phyloP scores from a whole-genome alignment of 37 sponge, comb jelly and placozoan genomes.

The Hexactinellida sp. region DNA sequence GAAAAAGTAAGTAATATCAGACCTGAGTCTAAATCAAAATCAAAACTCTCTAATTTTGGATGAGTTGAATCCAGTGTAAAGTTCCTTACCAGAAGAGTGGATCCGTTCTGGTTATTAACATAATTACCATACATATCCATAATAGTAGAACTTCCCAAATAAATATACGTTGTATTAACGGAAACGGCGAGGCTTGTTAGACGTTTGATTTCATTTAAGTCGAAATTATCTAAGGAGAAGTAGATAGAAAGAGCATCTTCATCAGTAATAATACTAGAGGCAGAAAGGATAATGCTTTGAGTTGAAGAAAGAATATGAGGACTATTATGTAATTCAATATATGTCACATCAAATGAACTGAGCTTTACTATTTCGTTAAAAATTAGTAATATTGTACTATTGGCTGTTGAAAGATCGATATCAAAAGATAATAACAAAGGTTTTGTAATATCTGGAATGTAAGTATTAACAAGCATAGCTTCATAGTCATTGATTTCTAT shows the following conservation, averaged over 20 bases:
- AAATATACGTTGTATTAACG: constrained; percentile 19
- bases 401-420: constrained; percentile 21
- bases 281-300: background rate
- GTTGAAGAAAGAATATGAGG: background rate
- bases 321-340: background rate
- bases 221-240: background rate
- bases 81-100: constrained; percentile 3
- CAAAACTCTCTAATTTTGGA: constrained; percentile 35
- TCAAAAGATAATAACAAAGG: constrained; percentile 51
- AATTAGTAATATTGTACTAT: background rate
- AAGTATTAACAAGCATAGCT: constrained; percentile 30
- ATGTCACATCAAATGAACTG: background rate
- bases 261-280: background rate
- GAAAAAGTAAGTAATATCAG: constrained; percentile 38
- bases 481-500: background rate
- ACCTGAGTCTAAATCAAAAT: constrained; percentile 57
- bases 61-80: constrained; percentile 44
- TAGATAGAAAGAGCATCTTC: background rate
- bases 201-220: constrained; percentile 33
- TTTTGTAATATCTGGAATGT: constrained; percentile 32
- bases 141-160: background rate
- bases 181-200: constrained; percentile 30
- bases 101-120: background rate
- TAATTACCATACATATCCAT: background rate
- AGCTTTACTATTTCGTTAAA: background rate